These are phyloP conservation scores for Adrianichthys oophorus DNA, from an alignment of 2,797 vertebrate species.

Conservation along the genomic window DNA sequence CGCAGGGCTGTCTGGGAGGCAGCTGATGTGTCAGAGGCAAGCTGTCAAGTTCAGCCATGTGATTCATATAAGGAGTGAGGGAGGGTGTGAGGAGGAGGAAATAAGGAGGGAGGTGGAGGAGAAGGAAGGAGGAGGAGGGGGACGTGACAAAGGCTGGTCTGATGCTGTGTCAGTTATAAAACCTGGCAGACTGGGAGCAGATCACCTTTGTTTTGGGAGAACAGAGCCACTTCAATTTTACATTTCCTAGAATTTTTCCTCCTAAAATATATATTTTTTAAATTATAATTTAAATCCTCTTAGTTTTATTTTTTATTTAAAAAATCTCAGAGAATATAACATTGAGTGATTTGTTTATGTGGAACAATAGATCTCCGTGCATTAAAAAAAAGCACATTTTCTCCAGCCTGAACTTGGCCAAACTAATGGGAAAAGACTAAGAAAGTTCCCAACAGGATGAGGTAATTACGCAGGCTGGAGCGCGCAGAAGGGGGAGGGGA, in stretches of 20 bases:
- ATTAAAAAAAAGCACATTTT: not conserved
- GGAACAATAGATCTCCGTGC: no score
- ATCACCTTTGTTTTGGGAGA: conserved; percentile 25
- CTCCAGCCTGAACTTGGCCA: conserved; percentile 3
- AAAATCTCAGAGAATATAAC: no score
- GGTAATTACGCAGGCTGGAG: conserved; percentile 74
- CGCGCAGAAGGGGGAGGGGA: conserved; percentile 68
- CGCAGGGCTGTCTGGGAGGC: conserved; percentile 60
- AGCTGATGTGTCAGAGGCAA: conserved; percentile 79
- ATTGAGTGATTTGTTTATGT: no score
- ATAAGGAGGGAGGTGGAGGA: conserved; percentile 7
- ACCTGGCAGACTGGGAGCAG: conserved; percentile 56
- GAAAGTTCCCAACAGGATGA: conserved; percentile 75
- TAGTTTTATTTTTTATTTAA: no score
- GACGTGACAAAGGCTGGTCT: conserved; percentile 66
- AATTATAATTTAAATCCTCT: no score
- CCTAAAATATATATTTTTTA: no score
- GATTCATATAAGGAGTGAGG: conserved; percentile 67
- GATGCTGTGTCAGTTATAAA: conserved; percentile 73
- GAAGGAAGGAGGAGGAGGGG: conserved; percentile 3
- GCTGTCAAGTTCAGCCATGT: conserved; percentile 79
- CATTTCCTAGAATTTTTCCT: no score
- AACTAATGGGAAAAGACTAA: conserved; percentile 52
- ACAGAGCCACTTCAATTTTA: conserved; percentile 1
- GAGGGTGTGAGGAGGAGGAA: conserved; percentile 30